A percentile compares a stretch with the other conserved stretches of the same genome.
These are phyloP conservation scores for Oenanthe melanoleuca DNA, from an alignment of 2,113 vertebrate species.

Conservation along the genomic window DNA sequence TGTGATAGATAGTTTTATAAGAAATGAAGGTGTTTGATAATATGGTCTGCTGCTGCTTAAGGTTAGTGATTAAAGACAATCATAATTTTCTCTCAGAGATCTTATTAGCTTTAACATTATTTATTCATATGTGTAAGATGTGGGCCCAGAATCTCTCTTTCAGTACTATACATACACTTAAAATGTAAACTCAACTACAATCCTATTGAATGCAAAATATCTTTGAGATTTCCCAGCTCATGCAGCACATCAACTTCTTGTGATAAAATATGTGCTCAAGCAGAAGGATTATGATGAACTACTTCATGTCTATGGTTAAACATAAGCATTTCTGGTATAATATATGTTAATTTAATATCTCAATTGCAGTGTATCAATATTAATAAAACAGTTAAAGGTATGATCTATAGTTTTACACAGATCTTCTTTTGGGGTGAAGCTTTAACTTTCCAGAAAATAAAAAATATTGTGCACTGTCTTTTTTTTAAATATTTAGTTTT, in stretches of 20 bases:
- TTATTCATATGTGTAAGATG: constrained; percentile 85
- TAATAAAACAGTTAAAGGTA: neutral
- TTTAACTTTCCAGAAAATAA: neutral
- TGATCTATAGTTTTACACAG: neutral
- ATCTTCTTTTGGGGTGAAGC: neutral
- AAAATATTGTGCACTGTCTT: neutral
- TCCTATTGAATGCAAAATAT: constrained; percentile 46
- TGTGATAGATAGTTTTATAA: constrained; percentile 96
- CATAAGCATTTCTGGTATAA: neutral
- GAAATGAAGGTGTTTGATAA: constrained; percentile 95
- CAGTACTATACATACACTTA: constrained; percentile 42
- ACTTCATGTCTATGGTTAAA: constrained; percentile 25
- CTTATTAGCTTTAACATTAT: constrained; percentile 93
- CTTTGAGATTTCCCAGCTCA: constrained; percentile 59
- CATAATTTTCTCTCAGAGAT: constrained; percentile 89
- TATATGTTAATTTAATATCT: neutral
- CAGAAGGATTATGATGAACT: constrained; percentile 22
- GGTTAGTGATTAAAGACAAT: constrained; percentile 98
- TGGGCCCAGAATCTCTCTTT: constrained; percentile 67
- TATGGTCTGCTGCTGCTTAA: constrained; percentile 89
- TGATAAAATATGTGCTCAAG: constrained; percentile 35
- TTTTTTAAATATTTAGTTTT: neutral
- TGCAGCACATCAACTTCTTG: constrained; percentile 20
- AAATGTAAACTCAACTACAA: constrained; percentile 63
- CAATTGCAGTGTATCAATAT: neutral